A percentile compares a stretch with the other conserved stretches of the same genome.
Evolutionary conservation across 2,888 invertebrate species (phyloP).

Genomic region (Clepsis dumicolana): DNA sequence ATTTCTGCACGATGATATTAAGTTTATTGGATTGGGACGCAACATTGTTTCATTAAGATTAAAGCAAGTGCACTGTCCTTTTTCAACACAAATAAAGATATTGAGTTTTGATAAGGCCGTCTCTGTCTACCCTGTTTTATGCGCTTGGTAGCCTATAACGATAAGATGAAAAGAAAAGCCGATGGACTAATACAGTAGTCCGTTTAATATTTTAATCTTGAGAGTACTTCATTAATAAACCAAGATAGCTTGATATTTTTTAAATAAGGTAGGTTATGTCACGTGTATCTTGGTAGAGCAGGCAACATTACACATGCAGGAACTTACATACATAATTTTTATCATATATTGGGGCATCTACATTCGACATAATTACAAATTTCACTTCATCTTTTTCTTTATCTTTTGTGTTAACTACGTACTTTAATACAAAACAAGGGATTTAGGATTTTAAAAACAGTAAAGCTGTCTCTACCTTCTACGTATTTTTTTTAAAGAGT

Average conservation of each 20-base stretch:
- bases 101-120: slow-evolving; percentile 79
- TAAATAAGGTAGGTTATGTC: not conserved
- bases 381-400: no score
- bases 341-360: no score
- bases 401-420: no score
- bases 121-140: slow-evolving; percentile 63
- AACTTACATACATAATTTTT: no score
- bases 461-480: no score
- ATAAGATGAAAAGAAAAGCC: slow-evolving; percentile 23
- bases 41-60: slow-evolving; percentile 82
- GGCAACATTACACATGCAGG: not conserved
- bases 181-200: slow-evolving; percentile 12
- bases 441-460: no score
- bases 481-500: no score
- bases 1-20: slow-evolving; percentile 48
- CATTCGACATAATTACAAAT: no score
- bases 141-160: slow-evolving; percentile 7
- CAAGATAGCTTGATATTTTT: not conserved
- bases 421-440: no score
- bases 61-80: slow-evolving; percentile 76
- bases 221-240: not conserved
- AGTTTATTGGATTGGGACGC: slow-evolving; percentile 69
- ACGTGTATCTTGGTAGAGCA: not conserved
- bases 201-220: slow-evolving; percentile 19
- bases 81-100: slow-evolving; percentile 81